Evolutionary conservation across 2,113 vertebrate species (phyloP).

Genomic region (Jacana jacana): DNA sequence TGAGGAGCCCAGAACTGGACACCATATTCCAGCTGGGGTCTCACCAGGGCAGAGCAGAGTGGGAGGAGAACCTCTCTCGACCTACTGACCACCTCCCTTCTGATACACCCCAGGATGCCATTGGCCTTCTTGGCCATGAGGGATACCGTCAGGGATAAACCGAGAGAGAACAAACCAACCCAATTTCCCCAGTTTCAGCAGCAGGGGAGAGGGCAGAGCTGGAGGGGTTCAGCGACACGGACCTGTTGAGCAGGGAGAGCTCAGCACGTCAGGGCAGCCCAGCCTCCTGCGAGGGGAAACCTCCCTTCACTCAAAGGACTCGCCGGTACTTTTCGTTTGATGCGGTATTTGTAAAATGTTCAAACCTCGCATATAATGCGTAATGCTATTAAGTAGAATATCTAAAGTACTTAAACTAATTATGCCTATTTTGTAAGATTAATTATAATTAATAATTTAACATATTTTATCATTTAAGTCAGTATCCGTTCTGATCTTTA

Average conservation of each 20-base stretch:
- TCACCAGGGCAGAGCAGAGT: no score
- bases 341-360: conserved; percentile 62
- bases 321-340: not conserved
- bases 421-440: conserved; percentile 84
- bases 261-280: not conserved
- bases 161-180: not conserved
- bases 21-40: no score
- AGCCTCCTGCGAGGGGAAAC: not conserved
- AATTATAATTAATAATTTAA: conserved; percentile 88
- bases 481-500: conserved; percentile 86
- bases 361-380: conserved; percentile 70
- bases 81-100: no score
- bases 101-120: no score
- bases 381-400: conserved; percentile 78
- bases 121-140: no score
- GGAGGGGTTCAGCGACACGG: not conserved
- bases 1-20: no score
- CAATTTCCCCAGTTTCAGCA: not conserved
- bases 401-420: conserved; percentile 82
- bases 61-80: no score
- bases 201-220: not conserved
- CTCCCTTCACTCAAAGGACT: not conserved
- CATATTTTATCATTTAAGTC: conserved; percentile 85
- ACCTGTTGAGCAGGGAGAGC: not conserved
- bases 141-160: not conserved